Evolutionary conservation across 2,888 invertebrate genomes (phyloP).

Genomic region (Troglohyphantes excavatus): DNA sequence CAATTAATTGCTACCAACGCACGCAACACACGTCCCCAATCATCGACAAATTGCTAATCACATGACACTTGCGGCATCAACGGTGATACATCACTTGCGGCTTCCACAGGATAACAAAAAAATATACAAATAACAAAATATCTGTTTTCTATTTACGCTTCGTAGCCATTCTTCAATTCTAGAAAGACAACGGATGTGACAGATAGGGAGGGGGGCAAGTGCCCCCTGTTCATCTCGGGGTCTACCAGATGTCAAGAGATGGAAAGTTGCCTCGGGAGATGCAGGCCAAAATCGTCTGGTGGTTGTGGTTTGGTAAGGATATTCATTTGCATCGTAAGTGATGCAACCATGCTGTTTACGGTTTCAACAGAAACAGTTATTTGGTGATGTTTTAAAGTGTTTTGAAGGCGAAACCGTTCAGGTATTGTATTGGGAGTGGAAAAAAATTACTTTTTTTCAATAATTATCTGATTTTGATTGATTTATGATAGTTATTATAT

Average conservation of each 20-base stretch:
- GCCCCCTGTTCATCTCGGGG: conserved; percentile 32
- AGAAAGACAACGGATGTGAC: conserved; percentile 67
- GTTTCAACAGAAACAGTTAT: not conserved
- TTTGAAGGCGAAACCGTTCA: too few relatives aligned
- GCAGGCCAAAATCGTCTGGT: not conserved
- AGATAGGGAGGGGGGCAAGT: conserved; percentile 15
- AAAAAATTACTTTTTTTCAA: too few relatives aligned
- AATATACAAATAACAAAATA: conserved; percentile 5
- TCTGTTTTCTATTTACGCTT: conserved; percentile 56
- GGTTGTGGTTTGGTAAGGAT: not conserved
- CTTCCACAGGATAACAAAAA: not conserved
- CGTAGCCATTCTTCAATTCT: conserved; percentile 57
- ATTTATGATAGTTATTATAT: too few relatives aligned
- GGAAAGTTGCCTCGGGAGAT: conserved; percentile 18
- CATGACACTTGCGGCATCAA: not conserved
- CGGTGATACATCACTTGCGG: conserved; percentile 10
- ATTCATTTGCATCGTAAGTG: conserved; percentile 33
- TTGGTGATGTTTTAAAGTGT: too few relatives aligned
- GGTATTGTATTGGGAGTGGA: too few relatives aligned
- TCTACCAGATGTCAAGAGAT: conserved; percentile 57
- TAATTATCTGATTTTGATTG: too few relatives aligned
- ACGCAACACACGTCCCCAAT: not conserved
- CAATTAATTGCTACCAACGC: not conserved
- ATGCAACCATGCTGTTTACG: conserved; percentile 4
- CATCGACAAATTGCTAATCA: not conserved